phyloP scores from a whole-genome alignment of 2,113 vertebrate species.

The Jaculus jaculus region DNA sequence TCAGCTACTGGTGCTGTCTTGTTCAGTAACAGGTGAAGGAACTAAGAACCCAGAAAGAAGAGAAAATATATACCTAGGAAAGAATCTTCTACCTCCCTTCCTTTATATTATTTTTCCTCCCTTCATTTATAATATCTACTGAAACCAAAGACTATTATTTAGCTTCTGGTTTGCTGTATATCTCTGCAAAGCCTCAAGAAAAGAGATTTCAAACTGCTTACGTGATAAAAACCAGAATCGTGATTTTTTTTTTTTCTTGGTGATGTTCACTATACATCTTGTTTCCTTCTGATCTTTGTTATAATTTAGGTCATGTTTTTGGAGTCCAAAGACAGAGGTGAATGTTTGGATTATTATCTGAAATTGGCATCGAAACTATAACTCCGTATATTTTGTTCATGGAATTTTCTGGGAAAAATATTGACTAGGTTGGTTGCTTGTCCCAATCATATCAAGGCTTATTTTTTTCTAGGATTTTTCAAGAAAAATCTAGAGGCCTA shows the following conservation, averaged over 20 bases:
- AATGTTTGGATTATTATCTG: neutral
- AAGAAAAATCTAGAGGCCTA: conserved; percentile 29
- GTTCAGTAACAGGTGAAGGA: neutral
- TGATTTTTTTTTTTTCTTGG: neutral
- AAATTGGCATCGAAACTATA: neutral
- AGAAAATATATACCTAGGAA: neutral
- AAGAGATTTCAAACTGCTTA: neutral
- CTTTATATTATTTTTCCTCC: neutral
- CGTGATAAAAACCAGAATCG: conserved; percentile 5
- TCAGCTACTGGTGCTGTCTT: neutral
- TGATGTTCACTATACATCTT: neutral
- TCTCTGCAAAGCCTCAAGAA: neutral
- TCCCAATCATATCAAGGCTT: neutral
- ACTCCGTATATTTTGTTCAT: neutral
- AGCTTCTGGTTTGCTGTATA: neutral
- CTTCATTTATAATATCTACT: neutral
- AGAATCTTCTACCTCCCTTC: neutral
- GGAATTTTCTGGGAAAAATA: neutral
- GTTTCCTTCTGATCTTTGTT: conserved; percentile 15
- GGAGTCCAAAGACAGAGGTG: neutral
- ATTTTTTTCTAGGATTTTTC: neutral
- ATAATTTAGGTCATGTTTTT: neutral
- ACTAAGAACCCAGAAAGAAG: neutral
- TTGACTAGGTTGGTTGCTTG: neutral
- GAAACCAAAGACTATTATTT: conserved; percentile 3